Evolutionary conservation across 2,113 vertebrate genomes (phyloP), one percentile per base, ranked within the genome.

Genomic region (Riparia riparia): DNA sequence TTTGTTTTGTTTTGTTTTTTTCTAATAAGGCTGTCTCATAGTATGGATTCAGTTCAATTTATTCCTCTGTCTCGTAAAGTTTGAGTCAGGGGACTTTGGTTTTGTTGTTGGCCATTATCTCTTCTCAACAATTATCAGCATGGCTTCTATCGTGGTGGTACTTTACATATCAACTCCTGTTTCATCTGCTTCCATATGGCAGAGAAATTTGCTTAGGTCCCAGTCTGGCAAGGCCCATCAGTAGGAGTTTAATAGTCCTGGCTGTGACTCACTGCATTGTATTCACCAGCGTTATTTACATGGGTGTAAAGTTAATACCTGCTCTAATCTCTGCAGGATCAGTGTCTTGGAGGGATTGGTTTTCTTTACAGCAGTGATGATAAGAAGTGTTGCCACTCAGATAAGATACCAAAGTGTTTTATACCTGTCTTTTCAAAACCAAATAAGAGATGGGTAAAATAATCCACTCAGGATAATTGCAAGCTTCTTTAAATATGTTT

Each of bases 261-360:
- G 58, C 54, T 88, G 54, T 93, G 93, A 95, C 56, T 96, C 89
- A 78, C 34, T 77, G 68, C 80, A 68, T 97, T 93, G 93, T 97
- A 78, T 95, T 92, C 82, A 69, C 8, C 41, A 41, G 34, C 49
- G 8, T 58, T 89, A 83, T 90, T 93, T 95, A 70, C 80, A 63
- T 31, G 56, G 50, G 18, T 93, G 76, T 83, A 22, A 78, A 78
- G 89, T 73, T 83, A 93, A 83, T 81, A 25, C 34, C 84, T 74
- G 8, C 41, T 47, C 19, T 89, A 49, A 97, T 95, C 95, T 90
- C 66, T 77, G 80, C 89, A 78, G 92, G 47, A 95, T 95, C 90
- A 81, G 21, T 90, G 91, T 92, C 95, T 89, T 58, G 77, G 72
- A 86, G 96, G 86, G 72, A 37, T 39, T 73, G 72, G 18, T 78